phyloP scores from a whole-genome alignment of 2,797 vertebrate species.

The Silurus lanzhouensis region DNA sequence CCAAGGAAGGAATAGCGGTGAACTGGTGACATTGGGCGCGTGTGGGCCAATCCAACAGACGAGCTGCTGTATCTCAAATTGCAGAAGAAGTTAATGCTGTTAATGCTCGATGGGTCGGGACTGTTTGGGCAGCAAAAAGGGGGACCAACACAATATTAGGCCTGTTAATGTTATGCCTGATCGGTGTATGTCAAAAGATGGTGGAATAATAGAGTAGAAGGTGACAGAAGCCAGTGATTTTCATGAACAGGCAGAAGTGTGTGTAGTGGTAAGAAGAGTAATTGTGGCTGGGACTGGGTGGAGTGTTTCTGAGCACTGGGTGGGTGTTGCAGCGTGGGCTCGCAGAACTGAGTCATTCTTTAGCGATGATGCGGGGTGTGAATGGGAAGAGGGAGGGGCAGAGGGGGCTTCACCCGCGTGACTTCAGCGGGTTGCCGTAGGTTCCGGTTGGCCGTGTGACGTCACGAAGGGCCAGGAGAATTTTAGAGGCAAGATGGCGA shows the following conservation, averaged over 20 bases:
- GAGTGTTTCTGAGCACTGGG: no score
- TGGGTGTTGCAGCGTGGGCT: not conserved
- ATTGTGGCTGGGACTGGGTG: not conserved
- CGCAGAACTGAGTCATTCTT: not conserved
- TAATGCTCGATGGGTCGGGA: no score
- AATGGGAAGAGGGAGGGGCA: no score
- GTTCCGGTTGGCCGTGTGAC: slow-evolving; percentile 66
- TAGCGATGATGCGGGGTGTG: not conserved
- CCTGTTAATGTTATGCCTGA: no score
- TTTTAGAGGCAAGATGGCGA: slow-evolving; percentile 82
- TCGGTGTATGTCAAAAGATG: not conserved
- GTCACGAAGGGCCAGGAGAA: slow-evolving; percentile 69
- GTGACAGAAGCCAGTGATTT: not conserved
- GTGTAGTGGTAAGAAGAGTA: no score
- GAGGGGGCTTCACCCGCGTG: not conserved
- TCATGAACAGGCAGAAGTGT: not conserved
- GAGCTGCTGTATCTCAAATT: no score
- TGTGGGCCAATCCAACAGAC: no score
- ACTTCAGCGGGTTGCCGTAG: slow-evolving; percentile 49
- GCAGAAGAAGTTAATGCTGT: no score
- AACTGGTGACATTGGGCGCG: no score
- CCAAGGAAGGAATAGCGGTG: no score
- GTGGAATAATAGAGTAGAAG: not conserved
- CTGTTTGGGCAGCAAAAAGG: no score
- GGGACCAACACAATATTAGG: no score